Percentiles rank a stretch among this genome's conserved stretches.
Evolutionary conservation across 2,113 vertebrate genomes (phyloP).

Genomic region (Oryzias melastigma): DNA sequence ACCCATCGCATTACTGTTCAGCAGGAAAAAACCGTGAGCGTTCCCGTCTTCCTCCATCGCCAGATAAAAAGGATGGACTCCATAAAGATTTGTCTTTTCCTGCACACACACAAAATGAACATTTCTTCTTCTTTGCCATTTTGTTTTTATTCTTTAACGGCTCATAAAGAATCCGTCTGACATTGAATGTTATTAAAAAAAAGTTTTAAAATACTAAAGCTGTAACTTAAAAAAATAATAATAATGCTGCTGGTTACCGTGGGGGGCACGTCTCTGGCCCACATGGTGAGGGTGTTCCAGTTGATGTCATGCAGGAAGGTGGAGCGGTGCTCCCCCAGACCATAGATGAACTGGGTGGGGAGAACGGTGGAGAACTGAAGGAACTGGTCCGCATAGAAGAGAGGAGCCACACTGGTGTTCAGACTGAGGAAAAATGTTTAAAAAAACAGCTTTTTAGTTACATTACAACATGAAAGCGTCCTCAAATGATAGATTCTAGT

Average conservation of each 20-base stretch:
- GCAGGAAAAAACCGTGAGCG: conserved; percentile 86
- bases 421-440: conserved; percentile 60
- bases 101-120: conserved; percentile 32
- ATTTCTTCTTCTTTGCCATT: background rate
- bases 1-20: conserved; percentile 90
- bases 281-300: conserved; percentile 88
- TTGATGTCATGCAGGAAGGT: conserved; percentile 80
- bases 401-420: conserved; percentile 84
- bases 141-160: background rate
- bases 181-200: too few species aligned
- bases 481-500: background rate
- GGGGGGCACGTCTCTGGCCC: conserved; percentile 86
- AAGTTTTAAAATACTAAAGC: too few species aligned
- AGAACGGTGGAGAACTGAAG: conserved; percentile 84
- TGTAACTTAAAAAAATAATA: background rate
- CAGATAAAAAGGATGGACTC: conserved; percentile 89
- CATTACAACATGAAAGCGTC: background rate
- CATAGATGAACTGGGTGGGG: conserved; percentile 79
- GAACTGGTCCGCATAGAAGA: conserved; percentile 88
- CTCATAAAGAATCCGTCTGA: background rate
- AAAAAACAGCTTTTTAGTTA: too few species aligned
- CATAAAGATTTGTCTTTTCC: conserved; percentile 86
- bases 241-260: conserved; percentile 61
- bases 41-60: conserved; percentile 80
- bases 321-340: conserved; percentile 85